Evolutionary conservation across 2,797 vertebrate genomes (phyloP).

Genomic region (Petrocephalus sullivani): DNA sequence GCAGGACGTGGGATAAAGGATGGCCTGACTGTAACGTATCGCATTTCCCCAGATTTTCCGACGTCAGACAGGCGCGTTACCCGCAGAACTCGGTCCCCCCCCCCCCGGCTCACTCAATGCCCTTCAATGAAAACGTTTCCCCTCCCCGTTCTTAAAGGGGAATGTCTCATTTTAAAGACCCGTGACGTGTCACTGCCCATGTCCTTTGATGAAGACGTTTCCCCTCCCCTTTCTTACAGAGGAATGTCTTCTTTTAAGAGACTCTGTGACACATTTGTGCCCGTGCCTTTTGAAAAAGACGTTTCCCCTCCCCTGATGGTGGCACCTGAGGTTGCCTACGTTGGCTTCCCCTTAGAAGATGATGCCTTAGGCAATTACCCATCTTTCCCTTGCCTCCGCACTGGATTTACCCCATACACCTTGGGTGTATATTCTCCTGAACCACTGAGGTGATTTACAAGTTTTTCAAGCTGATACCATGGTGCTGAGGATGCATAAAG

Average conservation of each 20-base stretch:
- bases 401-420: neutral
- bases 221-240: neutral
- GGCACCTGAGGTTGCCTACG: neutral
- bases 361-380: neutral
- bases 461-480: neutral
- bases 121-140: neutral
- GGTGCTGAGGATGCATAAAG: neutral
- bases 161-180: neutral
- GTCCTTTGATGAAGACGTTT: neutral
- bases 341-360: neutral
- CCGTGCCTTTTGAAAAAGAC: neutral
- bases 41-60: neutral
- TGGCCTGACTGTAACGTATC: neutral
- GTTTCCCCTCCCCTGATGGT: neutral
- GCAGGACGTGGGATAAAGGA: neutral
- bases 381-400: neutral
- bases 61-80: neutral
- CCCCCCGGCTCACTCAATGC: neutral
- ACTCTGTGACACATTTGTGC: neutral
- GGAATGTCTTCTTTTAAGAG: neutral
- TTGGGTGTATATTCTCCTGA: neutral
- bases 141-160: neutral
- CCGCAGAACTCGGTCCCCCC: neutral
- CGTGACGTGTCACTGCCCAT: neutral
- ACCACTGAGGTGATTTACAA: neutral